Evolutionary conservation across 2,888 invertebrate genomes (phyloP), one percentile per base, ranked within the genome.

Genomic region (Nymphalis polychloros): DNA sequence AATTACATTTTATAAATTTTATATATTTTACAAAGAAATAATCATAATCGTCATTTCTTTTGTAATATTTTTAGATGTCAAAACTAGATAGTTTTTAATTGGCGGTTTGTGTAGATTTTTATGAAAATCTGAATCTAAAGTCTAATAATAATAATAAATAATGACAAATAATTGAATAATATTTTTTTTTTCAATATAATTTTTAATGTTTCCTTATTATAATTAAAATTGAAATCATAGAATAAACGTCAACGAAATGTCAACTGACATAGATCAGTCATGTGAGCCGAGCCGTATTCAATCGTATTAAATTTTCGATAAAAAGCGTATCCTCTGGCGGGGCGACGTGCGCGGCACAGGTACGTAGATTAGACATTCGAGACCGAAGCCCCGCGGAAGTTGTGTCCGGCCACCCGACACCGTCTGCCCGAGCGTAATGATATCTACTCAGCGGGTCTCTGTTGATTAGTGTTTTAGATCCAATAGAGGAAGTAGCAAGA

Each of bases 341-440:
- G 64, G 71, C 27, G 59, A 50, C 27, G 52, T 52, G 59, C 77
- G 75, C 74, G 74, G 73, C 73, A 61, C 66, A 73, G 75, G 74
- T 74, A 77, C 27, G 81, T 80, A 84, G 83, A 89, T 89, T 88
- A 88, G 86, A 83, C 77, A 84, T 78, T 78, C 77, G 85, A 85
- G 82, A 79, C 81, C 77, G 90, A 90, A 90, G 89, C 90, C 90
- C 82, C 76, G 79, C 84, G 85, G 85, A 84, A 84, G 84, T 78
- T 78, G 79, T 84, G 83, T 87, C 88, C 88, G 84, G 87, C 79
- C 81, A 89, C 78, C 79, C 71, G 87, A 89, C 81, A 89, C 85
- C 80, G 77, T 63, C 71, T 71, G 71, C 66, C 72, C 67, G 52
- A 67, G 70, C 74, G 75, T 70, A 74, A 72, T 72, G 71, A 70